Base-by-base conservation (phyloP, 2,113 vertebrate genomes). In the Tympanuchus pallidicinctus region DNA sequence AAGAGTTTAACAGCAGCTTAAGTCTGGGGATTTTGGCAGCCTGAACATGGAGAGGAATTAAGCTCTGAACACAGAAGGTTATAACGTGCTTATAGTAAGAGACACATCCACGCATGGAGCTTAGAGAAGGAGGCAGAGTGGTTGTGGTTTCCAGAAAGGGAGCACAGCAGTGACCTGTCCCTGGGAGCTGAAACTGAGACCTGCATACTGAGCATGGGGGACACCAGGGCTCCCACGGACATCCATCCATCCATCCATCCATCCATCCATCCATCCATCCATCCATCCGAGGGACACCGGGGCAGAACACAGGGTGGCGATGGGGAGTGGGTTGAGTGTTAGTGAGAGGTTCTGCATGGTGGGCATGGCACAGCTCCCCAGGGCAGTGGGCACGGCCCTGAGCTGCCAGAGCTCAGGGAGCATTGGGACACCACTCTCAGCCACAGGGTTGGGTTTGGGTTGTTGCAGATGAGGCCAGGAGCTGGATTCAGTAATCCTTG, bases 11-110 rank as follows among this genome's bases (percentile, higher is more conserved):
- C 25, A 70, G 34, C 79, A 70, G 90, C 82, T 94, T 94, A 86
- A 50, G 60, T 76, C 50, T 61, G n/a, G 56, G 6, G 71, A 79
- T 52, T 86, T 84, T 88, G 92, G 88, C 54, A 97, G 65, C 56
- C 70, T 48, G 79, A 84, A 74, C 86, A 43, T 0, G 3, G 82
- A 74, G 40, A 84, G 88, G 87, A 96, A 76, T 85, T 95, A 83
- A 95, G 83, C 85, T 95, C 66, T 77, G 84, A 90, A 92, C 54
- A 82, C 32, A 85, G 85, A 80, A 77, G 63, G 82, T 89, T 94
- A 66, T 93, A 81, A 93, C 93, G 71, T 82, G 85, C 89, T 95
- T 95, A 73, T 20, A 28, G 88, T 70, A 78, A 91, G 40, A 82
- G 83, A 75, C 76, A 83, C 5, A 2, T 40, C 61, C 61, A 60